phyloP scores from a whole-genome alignment of 2,797 vertebrate genomes.

The Sebastiscus albofasciatus region DNA sequence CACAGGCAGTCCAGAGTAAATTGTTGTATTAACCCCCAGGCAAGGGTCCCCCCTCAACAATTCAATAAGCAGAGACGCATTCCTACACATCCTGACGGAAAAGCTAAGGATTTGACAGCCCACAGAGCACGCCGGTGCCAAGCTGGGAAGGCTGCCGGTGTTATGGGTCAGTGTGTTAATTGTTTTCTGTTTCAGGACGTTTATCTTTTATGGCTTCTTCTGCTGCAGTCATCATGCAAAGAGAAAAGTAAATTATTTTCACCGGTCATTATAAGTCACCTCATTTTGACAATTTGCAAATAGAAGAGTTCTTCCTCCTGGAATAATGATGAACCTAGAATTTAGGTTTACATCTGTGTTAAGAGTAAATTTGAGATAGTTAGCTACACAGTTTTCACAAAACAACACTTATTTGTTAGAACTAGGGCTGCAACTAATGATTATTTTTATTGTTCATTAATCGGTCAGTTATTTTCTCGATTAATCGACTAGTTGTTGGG shows the following conservation, averaged over 20 bases:
- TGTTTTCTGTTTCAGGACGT: slow-evolving; percentile 65
- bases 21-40: slow-evolving; percentile 83
- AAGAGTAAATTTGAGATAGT: not conserved
- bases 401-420: not conserved
- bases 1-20: slow-evolving; percentile 82
- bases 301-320: not conserved
- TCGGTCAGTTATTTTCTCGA: too few species aligned
- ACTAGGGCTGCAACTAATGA: too few species aligned
- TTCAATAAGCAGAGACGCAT: slow-evolving; percentile 77
- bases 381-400: not conserved
- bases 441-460: too few species aligned
- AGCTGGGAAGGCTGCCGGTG: slow-evolving; percentile 46
- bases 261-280: slow-evolving; percentile 10
- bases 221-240: slow-evolving; percentile 35
- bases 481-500: too few species aligned
- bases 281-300: slow-evolving; percentile 32
- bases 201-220: slow-evolving; percentile 56
- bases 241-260: slow-evolving; percentile 52
- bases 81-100: slow-evolving; percentile 69
- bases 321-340: slow-evolving; percentile 28
- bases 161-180: slow-evolving; percentile 74
- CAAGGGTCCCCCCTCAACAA: slow-evolving; percentile 76
- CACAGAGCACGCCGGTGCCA: slow-evolving; percentile 37
- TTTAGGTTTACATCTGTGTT: not conserved
- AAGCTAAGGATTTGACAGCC: slow-evolving; percentile 56